A percentile compares a stretch with the other conserved stretches of the same genome.
phyloP scores from a whole-genome alignment of 2,888 invertebrate genomes.

The Malthinus flaveolus region DNA sequence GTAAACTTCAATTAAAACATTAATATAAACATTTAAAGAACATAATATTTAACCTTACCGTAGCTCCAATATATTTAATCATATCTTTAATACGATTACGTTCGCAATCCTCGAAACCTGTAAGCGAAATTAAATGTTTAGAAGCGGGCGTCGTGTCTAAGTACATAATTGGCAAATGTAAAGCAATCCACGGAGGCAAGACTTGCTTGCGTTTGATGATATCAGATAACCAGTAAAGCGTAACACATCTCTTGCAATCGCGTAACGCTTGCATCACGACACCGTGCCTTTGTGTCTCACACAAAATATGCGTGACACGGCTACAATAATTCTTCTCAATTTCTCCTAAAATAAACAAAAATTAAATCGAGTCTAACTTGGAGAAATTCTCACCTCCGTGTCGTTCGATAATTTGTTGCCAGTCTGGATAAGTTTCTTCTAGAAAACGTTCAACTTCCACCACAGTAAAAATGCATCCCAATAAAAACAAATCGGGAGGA shows the following conservation, averaged over 20 bases:
- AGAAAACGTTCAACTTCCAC: constrained; percentile 51
- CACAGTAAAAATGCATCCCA: constrained; percentile 88
- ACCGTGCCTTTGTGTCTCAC: constrained; percentile 88
- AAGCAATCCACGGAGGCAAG: constrained; percentile 89
- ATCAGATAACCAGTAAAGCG: constrained; percentile 90
- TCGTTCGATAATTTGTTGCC: constrained; percentile 51
- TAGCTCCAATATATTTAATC: constrained; percentile 84
- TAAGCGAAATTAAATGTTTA: constrained; percentile 79
- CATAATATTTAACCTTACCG: constrained; percentile 59
- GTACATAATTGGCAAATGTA: constrained; percentile 79
- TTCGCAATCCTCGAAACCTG: constrained; percentile 91
- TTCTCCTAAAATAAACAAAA: constrained; percentile 64
- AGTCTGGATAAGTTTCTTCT: constrained; percentile 47
- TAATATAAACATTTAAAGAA: not conserved
- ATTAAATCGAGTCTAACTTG: not conserved
- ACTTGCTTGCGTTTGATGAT: constrained; percentile 84
- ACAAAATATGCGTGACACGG: constrained; percentile 89
- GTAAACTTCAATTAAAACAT: constrained; percentile 58
- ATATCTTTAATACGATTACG: constrained; percentile 79
- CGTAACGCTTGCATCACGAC: constrained; percentile 83
- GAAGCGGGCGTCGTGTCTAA: constrained; percentile 71
- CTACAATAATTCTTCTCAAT: constrained; percentile 83
- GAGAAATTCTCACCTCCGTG: constrained; percentile 44
- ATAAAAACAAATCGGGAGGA: constrained; percentile 84
- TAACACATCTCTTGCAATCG: constrained; percentile 73